Base-by-base conservation (phyloP, 2,113 vertebrate genomes). In the Cisticola juncidis region DNA sequence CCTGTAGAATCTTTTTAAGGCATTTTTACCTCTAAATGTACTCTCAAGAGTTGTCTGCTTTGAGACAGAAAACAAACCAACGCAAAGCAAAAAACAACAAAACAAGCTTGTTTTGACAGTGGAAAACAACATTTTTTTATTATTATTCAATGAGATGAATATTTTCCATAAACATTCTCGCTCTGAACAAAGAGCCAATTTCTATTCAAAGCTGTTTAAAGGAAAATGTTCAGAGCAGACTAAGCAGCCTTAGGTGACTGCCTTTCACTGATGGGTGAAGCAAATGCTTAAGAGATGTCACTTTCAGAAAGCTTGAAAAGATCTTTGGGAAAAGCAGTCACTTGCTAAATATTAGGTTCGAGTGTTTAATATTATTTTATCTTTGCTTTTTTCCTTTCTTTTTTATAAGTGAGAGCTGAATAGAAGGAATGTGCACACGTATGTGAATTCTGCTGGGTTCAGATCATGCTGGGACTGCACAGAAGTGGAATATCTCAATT, bases 211-310 rank as follows among this genome's bases (percentile, higher is more conserved):
- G 65, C 61, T 73, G 10, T 95, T 92, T 88, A 94, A 94, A 96
- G 45, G 64, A 53, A 92, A 95, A 88, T 42, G 54, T 95, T 96
- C 92, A 95, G 91, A 92, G 53, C 81, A 73, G 53, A 74, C 68
- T 83, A 88, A 95, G 79, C 94, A 93, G 96, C 93, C 92, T 93
- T 90, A 88, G 90, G 90, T 95, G 92, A 64, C 66, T 85, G 54
- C 2, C 0, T 91, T 93, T 80, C 93, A 90, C 58, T 90, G 92
- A 19, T 70, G 81, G 84, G 42, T 91, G 92, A 95, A 95, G 79
- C 0, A 0, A 90, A 91, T 64, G 47, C 47, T 92, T 86, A 57
- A 73, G 85, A 88, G 85, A 92, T 73, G 78, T 58, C 69, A 66
- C 1, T 6, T 88, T 73, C 76, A 73, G 33, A 89, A 86, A 86